Conservation (phyloP, 2,888 invertebrate species). For the Lobophora halterata region DNA sequence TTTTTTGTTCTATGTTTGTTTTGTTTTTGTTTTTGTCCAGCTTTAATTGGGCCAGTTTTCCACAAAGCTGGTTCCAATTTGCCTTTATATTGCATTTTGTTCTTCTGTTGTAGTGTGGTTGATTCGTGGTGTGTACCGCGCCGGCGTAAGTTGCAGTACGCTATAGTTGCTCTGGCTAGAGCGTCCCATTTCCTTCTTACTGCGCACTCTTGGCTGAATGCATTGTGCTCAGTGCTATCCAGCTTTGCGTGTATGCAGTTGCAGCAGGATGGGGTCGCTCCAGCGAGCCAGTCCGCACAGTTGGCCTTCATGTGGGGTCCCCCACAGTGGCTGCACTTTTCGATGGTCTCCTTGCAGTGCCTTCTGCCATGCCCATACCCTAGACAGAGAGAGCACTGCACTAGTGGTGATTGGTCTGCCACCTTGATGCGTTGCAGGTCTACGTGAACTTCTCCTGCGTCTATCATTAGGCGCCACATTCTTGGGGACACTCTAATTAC, state of each 20-base stretch:
- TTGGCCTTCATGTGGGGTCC: constrained; percentile 4
- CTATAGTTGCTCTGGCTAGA: too few relatives aligned
- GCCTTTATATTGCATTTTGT: constrained; percentile 15
- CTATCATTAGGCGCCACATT: neutral
- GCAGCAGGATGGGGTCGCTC: neutral
- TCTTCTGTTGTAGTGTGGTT: constrained; percentile 2
- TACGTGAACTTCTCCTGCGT: too few relatives aligned
- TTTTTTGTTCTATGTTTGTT: constrained; percentile 9
- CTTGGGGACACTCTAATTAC: constrained; percentile 5
- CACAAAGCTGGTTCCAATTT: constrained; percentile 11
- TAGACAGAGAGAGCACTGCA: constrained; percentile 3
- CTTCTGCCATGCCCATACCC: constrained; percentile 11
- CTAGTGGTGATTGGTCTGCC: neutral
- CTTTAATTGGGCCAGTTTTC: constrained; percentile 13
- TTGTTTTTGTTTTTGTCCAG: constrained; percentile 1
- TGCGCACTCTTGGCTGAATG: too few relatives aligned
- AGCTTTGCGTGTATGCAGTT: constrained; percentile 1
- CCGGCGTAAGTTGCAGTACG: constrained; percentile 25
- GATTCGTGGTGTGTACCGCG: constrained; percentile 7
- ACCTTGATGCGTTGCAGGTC: too few relatives aligned
- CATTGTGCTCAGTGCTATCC: too few relatives aligned
- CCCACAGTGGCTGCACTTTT: constrained; percentile 1
- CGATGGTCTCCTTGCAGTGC: constrained; percentile 1
- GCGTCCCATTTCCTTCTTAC: too few relatives aligned
- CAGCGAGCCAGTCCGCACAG: constrained; percentile 5